These are phyloP conservation scores for Kryphioiulus occultus DNA, from an alignment of 2,888 invertebrate genomes.

Conservation along the genomic window DNA sequence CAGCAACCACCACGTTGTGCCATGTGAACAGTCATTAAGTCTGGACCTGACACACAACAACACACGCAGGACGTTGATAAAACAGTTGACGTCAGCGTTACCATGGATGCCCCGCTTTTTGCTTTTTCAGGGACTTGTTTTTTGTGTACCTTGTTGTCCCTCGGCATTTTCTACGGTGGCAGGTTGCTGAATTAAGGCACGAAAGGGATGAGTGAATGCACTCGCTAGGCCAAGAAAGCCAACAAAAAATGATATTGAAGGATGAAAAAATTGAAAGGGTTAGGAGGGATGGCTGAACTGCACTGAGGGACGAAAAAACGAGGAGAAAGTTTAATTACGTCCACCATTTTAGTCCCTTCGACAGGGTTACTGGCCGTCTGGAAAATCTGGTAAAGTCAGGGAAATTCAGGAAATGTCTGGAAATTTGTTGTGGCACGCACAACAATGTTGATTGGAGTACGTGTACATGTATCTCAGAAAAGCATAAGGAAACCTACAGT, in stretches of 20 bases:
- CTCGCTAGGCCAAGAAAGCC: background rate
- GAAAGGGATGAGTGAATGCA: constrained; percentile 45
- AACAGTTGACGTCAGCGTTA: constrained; percentile 47
- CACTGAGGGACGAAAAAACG: background rate
- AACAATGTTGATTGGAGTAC: no score
- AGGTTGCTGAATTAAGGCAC: constrained; percentile 44
- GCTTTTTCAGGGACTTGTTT: constrained; percentile 33
- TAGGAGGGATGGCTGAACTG: constrained; percentile 6
- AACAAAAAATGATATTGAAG: background rate
- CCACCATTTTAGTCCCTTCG: no score
- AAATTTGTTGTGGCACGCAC: no score
- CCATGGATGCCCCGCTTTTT: constrained; percentile 45
- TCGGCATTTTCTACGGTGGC: constrained; percentile 27
- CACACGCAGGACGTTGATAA: constrained; percentile 32
- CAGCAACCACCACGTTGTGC: constrained; percentile 12
- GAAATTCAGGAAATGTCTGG: no score
- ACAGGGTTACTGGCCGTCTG: no score
- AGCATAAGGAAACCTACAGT: no score
- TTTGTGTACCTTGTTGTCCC: constrained; percentile 35
- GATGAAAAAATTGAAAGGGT: background rate
- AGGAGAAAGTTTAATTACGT: constrained; percentile 31
- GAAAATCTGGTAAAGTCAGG: no score
- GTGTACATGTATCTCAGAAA: no score
- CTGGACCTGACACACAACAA: constrained; percentile 41
- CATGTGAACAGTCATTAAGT: constrained; percentile 45